Conservation (phyloP, 2,888 invertebrate genomes). For the Drosophila mimetica region DNA sequence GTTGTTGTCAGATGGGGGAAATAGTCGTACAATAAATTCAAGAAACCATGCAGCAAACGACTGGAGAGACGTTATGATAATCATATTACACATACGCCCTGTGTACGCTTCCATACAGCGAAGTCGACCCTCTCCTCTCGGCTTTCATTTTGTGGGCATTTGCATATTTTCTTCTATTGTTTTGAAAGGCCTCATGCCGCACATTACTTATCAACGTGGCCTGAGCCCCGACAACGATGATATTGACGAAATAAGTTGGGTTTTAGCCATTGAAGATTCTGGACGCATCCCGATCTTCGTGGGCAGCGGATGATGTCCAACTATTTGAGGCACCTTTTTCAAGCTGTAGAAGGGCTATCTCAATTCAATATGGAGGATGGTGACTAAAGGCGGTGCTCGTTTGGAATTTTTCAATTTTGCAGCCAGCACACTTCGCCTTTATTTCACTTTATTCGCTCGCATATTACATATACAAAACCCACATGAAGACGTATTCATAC, state of each 20-base stretch:
- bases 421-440: slow-evolving; percentile 30
- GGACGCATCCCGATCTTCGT: slow-evolving; percentile 11
- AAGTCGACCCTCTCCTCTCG: slow-evolving; percentile 11
- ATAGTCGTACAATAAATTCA: slow-evolving; percentile 53
- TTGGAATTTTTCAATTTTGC: slow-evolving; percentile 72
- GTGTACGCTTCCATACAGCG: slow-evolving; percentile 12
- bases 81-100: slow-evolving; percentile 62
- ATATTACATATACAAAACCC: slow-evolving; percentile 47
- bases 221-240: slow-evolving; percentile 26
- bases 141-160: slow-evolving; percentile 54
- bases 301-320: neutral
- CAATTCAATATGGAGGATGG: slow-evolving; percentile 3
- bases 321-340: neutral
- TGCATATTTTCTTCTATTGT: slow-evolving; percentile 68
- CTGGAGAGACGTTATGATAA: slow-evolving; percentile 52
- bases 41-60: slow-evolving; percentile 46
- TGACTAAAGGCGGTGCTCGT: slow-evolving; percentile 32
- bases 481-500: slow-evolving; percentile 66
- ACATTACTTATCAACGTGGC: slow-evolving; percentile 43
- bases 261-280: slow-evolving; percentile 1
- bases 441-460: slow-evolving; percentile 50
- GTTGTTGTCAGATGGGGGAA: slow-evolving; percentile 8
- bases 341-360: slow-evolving; percentile 3
- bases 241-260: slow-evolving; percentile 4
- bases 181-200: slow-evolving; percentile 55